Evolutionary conservation across 2,797 vertebrate genomes (phyloP), one percentile per base, ranked within the genome.

Genomic region (Phylloscopus collybita): DNA sequence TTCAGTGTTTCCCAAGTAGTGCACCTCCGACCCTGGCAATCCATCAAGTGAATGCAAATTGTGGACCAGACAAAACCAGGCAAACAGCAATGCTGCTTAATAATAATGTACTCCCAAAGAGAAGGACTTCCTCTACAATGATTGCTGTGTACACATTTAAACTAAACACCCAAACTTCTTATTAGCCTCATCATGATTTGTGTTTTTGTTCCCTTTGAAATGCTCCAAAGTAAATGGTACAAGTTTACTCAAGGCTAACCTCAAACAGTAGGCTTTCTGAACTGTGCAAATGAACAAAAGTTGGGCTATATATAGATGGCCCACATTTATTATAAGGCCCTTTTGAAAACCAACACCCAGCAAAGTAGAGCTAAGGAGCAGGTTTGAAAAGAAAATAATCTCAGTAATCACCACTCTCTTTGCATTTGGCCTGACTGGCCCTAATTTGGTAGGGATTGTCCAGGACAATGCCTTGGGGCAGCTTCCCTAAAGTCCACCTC

Each of bases 1-100:
- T 98, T 98, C 97, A 98, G 97, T 94, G 97, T 96, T 98, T 98
- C 98, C 97, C 97, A 94, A 98, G 97, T 96, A 97, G 97, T 97
- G 97, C 97, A 98, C 98, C 97, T 98, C 98, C 97, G 98, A 98
- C 98, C 98, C 97, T 96, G 96, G 97, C 98, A 97, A 98, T 98
- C 98, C 98, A 98, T 98, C 97, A 95, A 97, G 97, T 97, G 98
- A 98, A 98, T 98, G 97, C 97, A 97, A 98, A 98, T 98, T 95
- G 97, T 17, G 84, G 95, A 94, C 96, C 71, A 97, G 97, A 98
- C 98, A 98, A 98, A 98, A 98, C 96, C 98, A 96, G 93, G 98
- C 98, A 98, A 98, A 98, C 98, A 98, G 97, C 97, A 87, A 94
- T 92, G 86, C 96, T 93, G 97, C 97, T 98, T 98, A 67, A 95